A percentile compares a stretch with the other conserved stretches of the same genome.
Evolutionary conservation across 2,113 vertebrate species (phyloP).

Genomic region (Caracal caracal): DNA sequence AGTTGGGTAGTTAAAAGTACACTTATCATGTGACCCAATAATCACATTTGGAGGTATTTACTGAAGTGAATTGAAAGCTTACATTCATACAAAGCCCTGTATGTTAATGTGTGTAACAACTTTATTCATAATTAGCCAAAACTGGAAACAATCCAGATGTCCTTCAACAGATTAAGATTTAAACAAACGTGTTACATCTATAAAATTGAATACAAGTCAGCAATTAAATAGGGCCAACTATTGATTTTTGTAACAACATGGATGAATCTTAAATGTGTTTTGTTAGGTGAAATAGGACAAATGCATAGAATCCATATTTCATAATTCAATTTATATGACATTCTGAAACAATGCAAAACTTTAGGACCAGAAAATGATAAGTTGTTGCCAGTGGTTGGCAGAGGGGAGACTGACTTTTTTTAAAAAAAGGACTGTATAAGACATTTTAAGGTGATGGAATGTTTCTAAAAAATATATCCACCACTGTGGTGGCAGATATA

Average conservation of each 20-base stretch:
- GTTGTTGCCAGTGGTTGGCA: neutral
- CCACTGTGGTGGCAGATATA: neutral
- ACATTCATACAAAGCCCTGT: neutral
- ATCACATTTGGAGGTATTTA: neutral
- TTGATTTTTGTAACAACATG: neutral
- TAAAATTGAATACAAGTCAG: slow-evolving; percentile 5
- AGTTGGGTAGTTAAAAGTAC: neutral
- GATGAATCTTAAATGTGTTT: neutral
- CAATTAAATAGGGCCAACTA: neutral
- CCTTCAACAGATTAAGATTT: slow-evolving; percentile 13
- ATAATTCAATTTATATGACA: neutral
- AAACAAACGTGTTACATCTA: neutral
- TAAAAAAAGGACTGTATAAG: neutral
- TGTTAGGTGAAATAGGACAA: slow-evolving; percentile 15
- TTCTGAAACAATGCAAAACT: neutral
- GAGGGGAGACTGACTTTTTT: neutral
- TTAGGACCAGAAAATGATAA: neutral
- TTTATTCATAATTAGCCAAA: neutral
- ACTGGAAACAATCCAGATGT: neutral
- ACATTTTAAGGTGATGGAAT: neutral
- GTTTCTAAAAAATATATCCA: neutral
- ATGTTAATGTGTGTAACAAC: neutral
- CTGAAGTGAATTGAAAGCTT: slow-evolving; percentile 2
- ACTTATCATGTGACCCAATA: neutral
- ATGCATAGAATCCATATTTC: neutral